Evolutionary conservation across 2,113 vertebrate species (phyloP), one percentile per base, ranked within the genome.

Genomic region (Enhydra lutris): DNA sequence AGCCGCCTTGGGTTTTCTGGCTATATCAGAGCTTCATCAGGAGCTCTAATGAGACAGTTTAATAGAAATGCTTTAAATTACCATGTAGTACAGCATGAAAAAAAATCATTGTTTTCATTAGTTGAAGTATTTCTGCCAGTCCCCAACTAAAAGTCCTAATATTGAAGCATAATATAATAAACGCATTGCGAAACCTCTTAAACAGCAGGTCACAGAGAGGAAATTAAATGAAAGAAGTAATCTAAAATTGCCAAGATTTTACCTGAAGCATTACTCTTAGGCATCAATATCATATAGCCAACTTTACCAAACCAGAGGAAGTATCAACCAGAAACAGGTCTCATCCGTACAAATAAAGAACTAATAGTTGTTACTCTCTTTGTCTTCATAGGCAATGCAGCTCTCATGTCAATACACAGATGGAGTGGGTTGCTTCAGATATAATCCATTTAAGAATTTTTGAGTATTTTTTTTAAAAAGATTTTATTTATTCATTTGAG

Each of bases 31-130:
- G 98, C 98, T 89, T 98, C 98, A 98, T 98, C 98, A 98, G 98
- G 97, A 98, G 84, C 94, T 98, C 97, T 98, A 98, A 98, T 98
- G 98, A 99, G 98, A 98, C 71, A 91, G 98, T 98, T 98, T 98
- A 98, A 98, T 97, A 98, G 98, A 98, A 98, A 97, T 98, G 91
- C 79, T 98, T 98, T 98, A 98, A 98, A 97, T 98, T 98, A 97
- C 98, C 96, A 97, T 98, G 97, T 98, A 98, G 97, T 98, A 98
- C 88, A 98, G 97, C 98, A 98, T 98, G 93, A 98, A 99, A 98
- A 98, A 98, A 98, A 98, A 98, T 98, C 90, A 98, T 98, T 98
- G 97, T 98, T 98, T 99, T 98, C 97, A 98, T 98, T 98, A 98
- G 98, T 96, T 94, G 98, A 98, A 98, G 97, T 98, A 97, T 98